Percentiles rank a stretch among this genome's conserved stretches.
phyloP scores from a whole-genome alignment of 2,888 invertebrate species.

The Incurvaria masculella region DNA sequence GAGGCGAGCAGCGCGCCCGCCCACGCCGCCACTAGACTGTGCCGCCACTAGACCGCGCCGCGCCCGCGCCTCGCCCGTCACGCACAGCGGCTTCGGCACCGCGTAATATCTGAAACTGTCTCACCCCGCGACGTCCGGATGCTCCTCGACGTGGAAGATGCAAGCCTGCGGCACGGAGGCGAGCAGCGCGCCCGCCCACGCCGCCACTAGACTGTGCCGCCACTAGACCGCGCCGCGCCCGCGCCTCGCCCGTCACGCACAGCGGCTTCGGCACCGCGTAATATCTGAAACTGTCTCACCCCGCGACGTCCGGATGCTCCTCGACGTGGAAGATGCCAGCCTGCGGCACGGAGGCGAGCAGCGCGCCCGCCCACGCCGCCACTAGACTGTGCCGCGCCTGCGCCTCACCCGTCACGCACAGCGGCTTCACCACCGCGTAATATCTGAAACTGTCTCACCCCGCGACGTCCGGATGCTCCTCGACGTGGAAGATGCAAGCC shows the following conservation, averaged over 20 bases:
- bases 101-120: constrained; percentile 89
- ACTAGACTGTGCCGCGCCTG: constrained; percentile 66
- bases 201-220: constrained; percentile 71
- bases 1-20: constrained; percentile 75
- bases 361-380: constrained; percentile 77
- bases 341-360: constrained; percentile 83
- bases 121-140: constrained; percentile 78
- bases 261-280: constrained; percentile 82
- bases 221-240: constrained; percentile 56
- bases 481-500: constrained; percentile 86
- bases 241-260: constrained; percentile 68
- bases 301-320: constrained; percentile 74
- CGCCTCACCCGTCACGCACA: constrained; percentile 71
- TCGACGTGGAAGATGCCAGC: constrained; percentile 87
- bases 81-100: constrained; percentile 74
- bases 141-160: constrained; percentile 82
- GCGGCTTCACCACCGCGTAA: constrained; percentile 79
- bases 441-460: constrained; percentile 89
- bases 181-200: constrained; percentile 77
- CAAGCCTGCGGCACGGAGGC: constrained; percentile 89
- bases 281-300: constrained; percentile 85
- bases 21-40: constrained; percentile 81
- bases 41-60: constrained; percentile 56
- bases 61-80: constrained; percentile 73
- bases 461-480: constrained; percentile 74